Evolutionary conservation across 2,797 vertebrate species (phyloP), one percentile per base, ranked within the genome.

Genomic region (Acropternis orthonyx): DNA sequence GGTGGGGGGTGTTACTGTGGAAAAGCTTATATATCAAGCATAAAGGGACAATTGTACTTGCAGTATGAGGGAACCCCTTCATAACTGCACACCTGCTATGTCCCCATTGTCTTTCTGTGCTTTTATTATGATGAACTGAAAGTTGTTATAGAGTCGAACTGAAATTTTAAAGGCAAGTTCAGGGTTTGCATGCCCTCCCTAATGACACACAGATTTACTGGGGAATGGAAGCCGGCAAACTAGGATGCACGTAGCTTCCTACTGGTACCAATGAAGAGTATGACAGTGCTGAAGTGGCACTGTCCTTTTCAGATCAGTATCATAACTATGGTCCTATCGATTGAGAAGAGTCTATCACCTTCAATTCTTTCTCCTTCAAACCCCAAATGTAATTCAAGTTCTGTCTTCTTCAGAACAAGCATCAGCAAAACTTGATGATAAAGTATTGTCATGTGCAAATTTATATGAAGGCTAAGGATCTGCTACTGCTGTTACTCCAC

Each of bases 321-420:
- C 0, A 0, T 36, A 71, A 58, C 27, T 23, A 23, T 12, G 14
- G 34, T 68, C 30, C 23, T 24, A 1, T 24, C 23, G 30, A 44
- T 17, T 36, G 14, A 51, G 36, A 89, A 88, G 46, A 79, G 8
- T 41, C 62, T 14, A 17, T 55, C 12, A 24, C 13, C 23, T 65
- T 51, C 55, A 76, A 3, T 44, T 73, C 58, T 54, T 3, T 1
- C 37, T 78, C 63, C 34, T 79, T 11, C 30, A 7, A 76, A 54
- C 43, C 46, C 27, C 43, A 71, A 67, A 52, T 13, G 8, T 51
- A 78, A 71, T 77, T 81, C 17, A 84, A 43, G 19, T 41, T 62
- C 52, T 68, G 14, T 15, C 59, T 65, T 55, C 34, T 72, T 85
- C 75, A 59, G 49, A 91, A 89, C 18, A 61, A 48, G 20, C 43